Evolutionary conservation across 2,797 vertebrate genomes (phyloP), one percentile per base, ranked within the genome.

Genomic region (Alectoris magna): DNA sequence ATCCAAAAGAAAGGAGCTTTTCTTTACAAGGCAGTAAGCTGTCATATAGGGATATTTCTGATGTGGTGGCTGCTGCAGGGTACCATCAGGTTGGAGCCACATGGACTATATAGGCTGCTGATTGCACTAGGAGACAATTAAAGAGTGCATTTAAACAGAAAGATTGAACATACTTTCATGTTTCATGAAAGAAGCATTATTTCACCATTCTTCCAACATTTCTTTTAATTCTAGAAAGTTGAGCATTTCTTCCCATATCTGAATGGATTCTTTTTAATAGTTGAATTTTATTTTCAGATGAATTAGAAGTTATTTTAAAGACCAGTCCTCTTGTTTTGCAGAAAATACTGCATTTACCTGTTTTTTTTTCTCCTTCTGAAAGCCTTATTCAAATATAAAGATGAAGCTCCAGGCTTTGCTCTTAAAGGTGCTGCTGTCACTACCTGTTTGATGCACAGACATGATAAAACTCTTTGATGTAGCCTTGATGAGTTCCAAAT

Each of bases 391-490:
- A 82, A 88, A 87, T 64, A 80, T 11, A 79, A 90, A 86, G 51
- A 78, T n/a, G 71, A 89, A 86, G 81, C 55, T 59, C 64, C 23
- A 59, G 75, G 7, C n/a, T 88, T 87, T 90, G 23, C 48, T 91
- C 14, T 86, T 86, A 60, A 48, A 90, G 82, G 36, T 70, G 22
- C 36, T 64, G 41, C n/a, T 87, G 55, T 79, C 75, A 91, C 29
- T 72, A 80, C 56, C 34, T 94, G 94, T 96, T 85, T 83, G 88
- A 83, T 71, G 62, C 75, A 75, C 1, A 4, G 80, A 67, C 48
- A 84, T 58, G 56, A 84, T 49, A 83, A 91, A 81, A 86, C 49
- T 80, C 95, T 96, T 97, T 96, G 95, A 97, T 97, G 93, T 92
- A 75, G 70, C 51, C 68, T 89, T 95, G 87, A 94, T 84, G 88